Conservation (phyloP, 1,140 invertebrate genomes). For the Pemphigus obesinymphae region DNA sequence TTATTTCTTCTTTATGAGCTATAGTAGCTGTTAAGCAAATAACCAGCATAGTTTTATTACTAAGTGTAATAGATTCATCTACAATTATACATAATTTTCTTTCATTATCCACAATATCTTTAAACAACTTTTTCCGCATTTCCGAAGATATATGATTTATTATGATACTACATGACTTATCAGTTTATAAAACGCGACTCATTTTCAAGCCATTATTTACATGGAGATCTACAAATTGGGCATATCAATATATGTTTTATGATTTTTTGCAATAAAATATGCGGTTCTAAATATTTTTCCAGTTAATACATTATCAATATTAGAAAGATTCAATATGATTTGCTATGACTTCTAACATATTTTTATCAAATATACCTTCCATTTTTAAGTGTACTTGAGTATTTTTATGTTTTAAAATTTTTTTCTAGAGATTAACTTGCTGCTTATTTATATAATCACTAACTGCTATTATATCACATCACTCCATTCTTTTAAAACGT, state of each 20-base stretch:
- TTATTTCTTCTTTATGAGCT: neutral
- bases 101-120: neutral
- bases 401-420: constrained; percentile 12
- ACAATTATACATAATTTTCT: neutral
- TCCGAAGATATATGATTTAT: neutral
- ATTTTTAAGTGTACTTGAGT: no score
- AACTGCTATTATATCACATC: neutral
- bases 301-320: neutral
- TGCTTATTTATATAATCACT: neutral
- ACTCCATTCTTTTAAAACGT: neutral
- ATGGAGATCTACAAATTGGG: neutral
- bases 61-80: neutral
- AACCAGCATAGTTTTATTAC: neutral
- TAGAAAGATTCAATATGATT: no score
- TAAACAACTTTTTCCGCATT: neutral
- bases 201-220: neutral
- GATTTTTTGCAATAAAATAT: neutral
- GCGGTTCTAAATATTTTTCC: neutral
- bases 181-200: neutral
- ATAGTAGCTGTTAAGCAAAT: neutral
- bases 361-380: neutral
- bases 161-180: neutral
- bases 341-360: neutral
- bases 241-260: neutral
- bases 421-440: neutral